These are phyloP conservation scores for Cetonia aurata DNA, from an alignment of 2,888 invertebrate species.

Conservation along the genomic window DNA sequence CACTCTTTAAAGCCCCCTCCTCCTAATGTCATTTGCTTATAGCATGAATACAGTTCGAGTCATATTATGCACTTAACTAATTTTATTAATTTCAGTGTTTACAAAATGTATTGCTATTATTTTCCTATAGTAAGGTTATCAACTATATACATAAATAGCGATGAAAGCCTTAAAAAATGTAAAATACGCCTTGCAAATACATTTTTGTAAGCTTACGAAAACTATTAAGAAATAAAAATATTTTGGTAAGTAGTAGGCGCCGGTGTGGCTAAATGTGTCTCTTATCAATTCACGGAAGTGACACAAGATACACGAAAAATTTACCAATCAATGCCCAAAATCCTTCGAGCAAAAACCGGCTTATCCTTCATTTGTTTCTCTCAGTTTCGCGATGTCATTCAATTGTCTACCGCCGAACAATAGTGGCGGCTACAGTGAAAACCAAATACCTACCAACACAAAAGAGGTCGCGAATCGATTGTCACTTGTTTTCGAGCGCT, in stretches of 20 bases:
- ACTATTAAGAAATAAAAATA: constrained; percentile 6
- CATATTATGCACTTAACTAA: too few relatives aligned
- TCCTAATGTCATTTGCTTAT: too few relatives aligned
- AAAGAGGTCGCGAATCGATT: constrained; percentile 16
- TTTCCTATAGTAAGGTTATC: neutral
- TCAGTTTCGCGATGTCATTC: constrained; percentile 9
- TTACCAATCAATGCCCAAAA: too few relatives aligned
- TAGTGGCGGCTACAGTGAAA: neutral
- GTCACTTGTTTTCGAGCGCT: constrained; percentile 12
- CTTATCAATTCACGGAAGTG: neutral
- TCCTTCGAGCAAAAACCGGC: neutral
- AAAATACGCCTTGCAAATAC: neutral
- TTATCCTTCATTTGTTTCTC: neutral
- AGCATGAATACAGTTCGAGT: too few relatives aligned
- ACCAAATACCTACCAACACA: neutral
- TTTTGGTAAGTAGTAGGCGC: neutral
- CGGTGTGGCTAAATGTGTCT: neutral
- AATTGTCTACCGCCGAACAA: constrained; percentile 22
- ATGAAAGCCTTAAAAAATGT: constrained; percentile 16
- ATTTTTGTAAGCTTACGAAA: constrained; percentile 4
- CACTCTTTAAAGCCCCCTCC: too few relatives aligned
- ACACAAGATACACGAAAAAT: too few relatives aligned
- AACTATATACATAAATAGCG: constrained; percentile 22
- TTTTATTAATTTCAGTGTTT: too few relatives aligned
- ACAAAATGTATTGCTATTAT: neutral